These are phyloP conservation scores for Muraenolepis orangiensis DNA, from an alignment of 2,797 vertebrate species.

Conservation along the genomic window DNA sequence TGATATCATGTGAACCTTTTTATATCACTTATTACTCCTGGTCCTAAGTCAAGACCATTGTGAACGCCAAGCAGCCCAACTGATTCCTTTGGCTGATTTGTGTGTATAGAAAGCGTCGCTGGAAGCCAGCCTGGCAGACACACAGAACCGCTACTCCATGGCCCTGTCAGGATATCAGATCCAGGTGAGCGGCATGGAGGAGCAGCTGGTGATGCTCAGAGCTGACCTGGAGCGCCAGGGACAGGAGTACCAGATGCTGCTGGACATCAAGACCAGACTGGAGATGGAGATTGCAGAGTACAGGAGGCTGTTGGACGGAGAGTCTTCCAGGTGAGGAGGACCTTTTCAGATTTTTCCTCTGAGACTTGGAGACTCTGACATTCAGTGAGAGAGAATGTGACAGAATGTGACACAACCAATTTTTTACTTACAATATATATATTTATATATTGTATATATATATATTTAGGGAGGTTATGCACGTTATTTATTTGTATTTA, in stretches of 20 bases:
- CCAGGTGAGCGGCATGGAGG: constrained; percentile 75
- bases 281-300: constrained; percentile 90
- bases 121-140: constrained; percentile 58
- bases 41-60: background rate
- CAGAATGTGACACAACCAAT: background rate
- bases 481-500: background rate
- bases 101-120: constrained; percentile 60
- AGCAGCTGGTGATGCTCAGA: constrained; percentile 74
- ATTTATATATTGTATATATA: background rate
- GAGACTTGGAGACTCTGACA: background rate
- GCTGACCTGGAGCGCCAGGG: constrained; percentile 77
- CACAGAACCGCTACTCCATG: constrained; percentile 47
- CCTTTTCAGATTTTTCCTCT: too few relatives aligned
- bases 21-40: background rate
- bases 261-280: constrained; percentile 85
- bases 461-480: too few relatives aligned
- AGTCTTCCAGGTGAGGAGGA: constrained; percentile 27
- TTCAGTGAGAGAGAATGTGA: background rate
- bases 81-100: background rate
- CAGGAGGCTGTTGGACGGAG: constrained; percentile 83
- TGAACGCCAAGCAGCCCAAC: background rate
- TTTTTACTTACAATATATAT: background rate
- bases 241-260: constrained; percentile 79
- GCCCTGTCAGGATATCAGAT: constrained; percentile 57
- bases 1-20: background rate